A percentile compares a stretch with the other conserved stretches of the same genome.
Conservation (phyloP, 1,140 invertebrate species). For the Drosophila fuyamai region DNA sequence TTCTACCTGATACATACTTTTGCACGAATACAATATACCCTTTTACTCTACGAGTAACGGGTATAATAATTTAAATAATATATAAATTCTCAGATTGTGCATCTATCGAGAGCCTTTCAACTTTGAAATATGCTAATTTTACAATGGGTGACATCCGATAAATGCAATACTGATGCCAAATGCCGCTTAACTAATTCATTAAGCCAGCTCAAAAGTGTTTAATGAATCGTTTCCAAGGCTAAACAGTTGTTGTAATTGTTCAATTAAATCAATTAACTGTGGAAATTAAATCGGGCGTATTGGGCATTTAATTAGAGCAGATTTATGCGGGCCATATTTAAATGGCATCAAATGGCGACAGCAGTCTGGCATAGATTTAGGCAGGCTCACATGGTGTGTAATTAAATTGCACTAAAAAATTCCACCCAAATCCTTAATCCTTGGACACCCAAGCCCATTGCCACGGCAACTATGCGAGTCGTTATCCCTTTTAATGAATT, state of each 20-base stretch:
- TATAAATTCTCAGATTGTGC: slow-evolving; percentile 21
- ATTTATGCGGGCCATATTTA: slow-evolving; percentile 39
- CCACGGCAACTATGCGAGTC: slow-evolving; percentile 67
- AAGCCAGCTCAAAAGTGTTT: slow-evolving; percentile 44
- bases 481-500: slow-evolving; percentile 83
- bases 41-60: no score
- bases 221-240: slow-evolving; percentile 17
- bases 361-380: slow-evolving; percentile 37
- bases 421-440: slow-evolving; percentile 67
- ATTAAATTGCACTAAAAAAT: slow-evolving; percentile 78
- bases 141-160: slow-evolving; percentile 1
- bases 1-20: no score
- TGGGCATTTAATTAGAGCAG: slow-evolving; percentile 58
- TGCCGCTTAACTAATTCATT: slow-evolving; percentile 44
- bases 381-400: slow-evolving; percentile 69
- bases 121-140: slow-evolving; percentile 11
- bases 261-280: slow-evolving; percentile 65
- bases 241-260: slow-evolving; percentile 30
- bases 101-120: not conserved
- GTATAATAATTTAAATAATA: no score
- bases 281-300: slow-evolving; percentile 60
- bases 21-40: no score
- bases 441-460: slow-evolving; percentile 27
- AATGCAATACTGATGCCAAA: slow-evolving; percentile 35
- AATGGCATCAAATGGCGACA: slow-evolving; percentile 21